Conservation (phyloP, 2,113 vertebrate genomes). For the Chaenocephalus aceratus region DNA sequence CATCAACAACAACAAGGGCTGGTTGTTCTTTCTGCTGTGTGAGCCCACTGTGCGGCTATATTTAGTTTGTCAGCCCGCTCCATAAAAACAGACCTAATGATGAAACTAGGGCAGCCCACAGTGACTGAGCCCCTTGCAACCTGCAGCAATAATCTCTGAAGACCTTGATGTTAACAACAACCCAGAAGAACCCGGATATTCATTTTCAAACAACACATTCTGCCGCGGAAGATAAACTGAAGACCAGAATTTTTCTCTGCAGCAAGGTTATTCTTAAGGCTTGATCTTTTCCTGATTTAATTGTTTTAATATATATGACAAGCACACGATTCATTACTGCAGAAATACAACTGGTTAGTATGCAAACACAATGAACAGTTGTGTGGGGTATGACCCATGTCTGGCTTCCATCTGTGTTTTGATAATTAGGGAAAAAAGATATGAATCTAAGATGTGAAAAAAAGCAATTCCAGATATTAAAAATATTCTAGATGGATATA, state of each 20-base stretch:
- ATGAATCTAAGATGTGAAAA: slow-evolving; percentile 3
- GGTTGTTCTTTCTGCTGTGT: slow-evolving; percentile 42
- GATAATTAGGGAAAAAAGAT: background rate
- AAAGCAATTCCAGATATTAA: slow-evolving; percentile 32
- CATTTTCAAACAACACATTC: slow-evolving; percentile 1
- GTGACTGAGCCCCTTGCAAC: slow-evolving; percentile 51
- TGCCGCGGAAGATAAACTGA: background rate
- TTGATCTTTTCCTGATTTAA: slow-evolving; percentile 24
- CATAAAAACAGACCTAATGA: slow-evolving; percentile 68
- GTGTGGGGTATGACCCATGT: background rate
- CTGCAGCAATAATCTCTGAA: slow-evolving; percentile 48
- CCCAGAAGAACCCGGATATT: slow-evolving; percentile 7
- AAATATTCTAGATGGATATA: background rate
- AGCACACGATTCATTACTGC: slow-evolving; percentile 34
- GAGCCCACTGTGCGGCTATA: slow-evolving; percentile 59
- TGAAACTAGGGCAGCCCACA: slow-evolving; percentile 71
- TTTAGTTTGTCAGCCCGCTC: slow-evolving; percentile 63
- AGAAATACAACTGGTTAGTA: slow-evolving; percentile 35
- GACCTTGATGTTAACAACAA: slow-evolving; percentile 60
- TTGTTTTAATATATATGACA: slow-evolving; percentile 3
- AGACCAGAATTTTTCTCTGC: background rate
- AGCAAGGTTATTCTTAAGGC: background rate
- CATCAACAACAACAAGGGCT: slow-evolving; percentile 21
- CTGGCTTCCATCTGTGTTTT: slow-evolving; percentile 34
- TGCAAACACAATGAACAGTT: slow-evolving; percentile 25